These are phyloP conservation scores for Cheilosia impressa DNA, from an alignment of 2,888 invertebrate species.

Conservation along the genomic window DNA sequence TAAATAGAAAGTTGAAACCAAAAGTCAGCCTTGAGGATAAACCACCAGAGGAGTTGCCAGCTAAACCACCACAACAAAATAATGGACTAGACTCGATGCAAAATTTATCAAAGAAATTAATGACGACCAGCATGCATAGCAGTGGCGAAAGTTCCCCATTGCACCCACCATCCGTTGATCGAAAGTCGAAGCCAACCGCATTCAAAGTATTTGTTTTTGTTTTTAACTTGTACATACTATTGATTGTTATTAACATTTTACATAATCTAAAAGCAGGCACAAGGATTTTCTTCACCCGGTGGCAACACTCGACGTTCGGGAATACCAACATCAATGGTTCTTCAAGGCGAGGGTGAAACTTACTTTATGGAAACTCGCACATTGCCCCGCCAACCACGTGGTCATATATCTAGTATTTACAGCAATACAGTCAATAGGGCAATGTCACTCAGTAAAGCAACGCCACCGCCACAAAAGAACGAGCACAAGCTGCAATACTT, in stretches of 20 bases:
- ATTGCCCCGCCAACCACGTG: conserved; percentile 81
- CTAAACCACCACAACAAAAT: conserved; percentile 80
- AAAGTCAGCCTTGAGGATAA: conserved; percentile 81
- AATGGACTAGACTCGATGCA: conserved; percentile 76
- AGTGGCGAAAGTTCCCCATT: conserved; percentile 71
- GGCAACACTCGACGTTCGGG: conserved; percentile 79
- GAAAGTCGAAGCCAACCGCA: conserved; percentile 86
- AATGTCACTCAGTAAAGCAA: conserved; percentile 61
- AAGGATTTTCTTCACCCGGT: conserved; percentile 43
- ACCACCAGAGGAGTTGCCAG: conserved; percentile 80
- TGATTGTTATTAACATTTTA: neutral
- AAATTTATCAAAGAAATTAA: conserved; percentile 46
- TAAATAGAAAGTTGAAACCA: conserved; percentile 93
- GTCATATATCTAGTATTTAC: conserved; percentile 64
- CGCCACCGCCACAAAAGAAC: conserved; percentile 76
- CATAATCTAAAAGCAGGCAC: conserved; percentile 12
- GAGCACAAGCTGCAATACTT: conserved; percentile 89
- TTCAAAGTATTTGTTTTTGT: conserved; percentile 81
- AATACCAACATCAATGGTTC: conserved; percentile 80
- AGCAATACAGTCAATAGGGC: conserved; percentile 58
- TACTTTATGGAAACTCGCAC: conserved; percentile 81
- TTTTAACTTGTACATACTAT: neutral
- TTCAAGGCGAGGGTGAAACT: conserved; percentile 78
- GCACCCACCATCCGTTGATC: conserved; percentile 86
- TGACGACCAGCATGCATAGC: conserved; percentile 50